These are phyloP conservation scores for Microchirus variegatus DNA, from an alignment of 2,797 vertebrate species.

Conservation along the genomic window DNA sequence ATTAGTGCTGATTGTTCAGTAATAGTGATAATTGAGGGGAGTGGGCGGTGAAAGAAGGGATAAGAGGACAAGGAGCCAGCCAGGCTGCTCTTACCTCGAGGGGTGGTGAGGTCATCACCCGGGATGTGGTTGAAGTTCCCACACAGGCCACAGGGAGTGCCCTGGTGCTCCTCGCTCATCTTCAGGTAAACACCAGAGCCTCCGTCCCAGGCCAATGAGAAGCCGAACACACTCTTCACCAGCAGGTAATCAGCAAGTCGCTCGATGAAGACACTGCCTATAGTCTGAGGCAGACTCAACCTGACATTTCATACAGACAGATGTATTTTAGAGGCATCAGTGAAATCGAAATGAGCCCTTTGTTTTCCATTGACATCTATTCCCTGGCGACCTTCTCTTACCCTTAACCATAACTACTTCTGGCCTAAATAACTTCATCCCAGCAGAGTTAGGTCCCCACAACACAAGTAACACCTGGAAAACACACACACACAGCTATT, in stretches of 20 bases:
- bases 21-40: conserved; percentile 71
- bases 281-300: conserved; percentile 89
- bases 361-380: no score
- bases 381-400: no score
- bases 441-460: no score
- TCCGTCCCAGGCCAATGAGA: conserved; percentile 98
- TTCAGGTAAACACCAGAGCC: conserved; percentile 95
- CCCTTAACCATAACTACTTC: no score
- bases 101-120: conserved; percentile 90
- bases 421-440: no score
- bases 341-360: background rate
- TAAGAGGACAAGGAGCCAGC: conserved; percentile 59
- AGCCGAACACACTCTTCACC: conserved; percentile 96
- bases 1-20: conserved; percentile 69
- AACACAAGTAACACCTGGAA: no score
- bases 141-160: conserved; percentile 92
- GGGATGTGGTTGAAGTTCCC: conserved; percentile 95
- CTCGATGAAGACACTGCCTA: conserved; percentile 92
- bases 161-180: conserved; percentile 92
- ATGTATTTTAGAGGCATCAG: conserved; percentile 6
- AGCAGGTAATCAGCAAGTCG: conserved; percentile 96
- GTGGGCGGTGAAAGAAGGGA: conserved; percentile 73
- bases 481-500: no score
- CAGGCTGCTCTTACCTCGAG: conserved; percentile 85
- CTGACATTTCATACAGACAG: conserved; percentile 71